Percentiles rank a stretch among this genome's conserved stretches.
phyloP scores from a whole-genome alignment of 2,113 vertebrate species.

The Neotoma lepida region DNA sequence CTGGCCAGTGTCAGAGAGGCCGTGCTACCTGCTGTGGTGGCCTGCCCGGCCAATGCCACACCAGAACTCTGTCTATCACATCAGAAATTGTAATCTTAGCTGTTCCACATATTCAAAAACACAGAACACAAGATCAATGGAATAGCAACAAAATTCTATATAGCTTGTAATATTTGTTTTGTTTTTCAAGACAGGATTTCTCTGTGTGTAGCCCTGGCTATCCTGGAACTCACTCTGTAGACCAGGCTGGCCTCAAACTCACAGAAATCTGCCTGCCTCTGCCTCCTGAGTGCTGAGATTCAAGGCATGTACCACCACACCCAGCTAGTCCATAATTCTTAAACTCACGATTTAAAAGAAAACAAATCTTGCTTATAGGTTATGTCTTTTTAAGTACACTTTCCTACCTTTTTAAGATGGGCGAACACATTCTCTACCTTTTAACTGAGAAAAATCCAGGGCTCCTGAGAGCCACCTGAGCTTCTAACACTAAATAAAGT shows the following conservation, averaged over 20 bases:
- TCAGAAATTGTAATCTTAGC: not conserved
- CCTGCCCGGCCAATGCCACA: not conserved
- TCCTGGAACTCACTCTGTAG: not conserved
- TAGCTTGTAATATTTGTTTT: not conserved
- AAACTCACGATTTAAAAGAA: not conserved
- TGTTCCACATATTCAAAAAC: not conserved
- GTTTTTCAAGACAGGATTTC: not conserved
- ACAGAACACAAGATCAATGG: not conserved
- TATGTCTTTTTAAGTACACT: not conserved
- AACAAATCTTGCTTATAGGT: not conserved
- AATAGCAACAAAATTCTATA: not conserved
- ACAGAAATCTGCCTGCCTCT: not conserved
- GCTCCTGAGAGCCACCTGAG: not conserved
- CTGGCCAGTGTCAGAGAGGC: not conserved
- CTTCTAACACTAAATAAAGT: not conserved
- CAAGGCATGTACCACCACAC: not conserved
- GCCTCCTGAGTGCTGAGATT: not conserved
- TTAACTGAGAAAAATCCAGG: not conserved
- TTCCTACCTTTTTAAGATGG: slow-evolving; percentile 1
- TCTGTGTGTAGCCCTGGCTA: not conserved
- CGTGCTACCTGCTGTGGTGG: not conserved
- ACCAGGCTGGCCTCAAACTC: not conserved
- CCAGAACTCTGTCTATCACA: not conserved
- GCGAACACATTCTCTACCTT: not conserved
- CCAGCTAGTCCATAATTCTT: not conserved